phyloP scores from a whole-genome alignment of 2,113 vertebrate species.

The Mustela lutreola region DNA sequence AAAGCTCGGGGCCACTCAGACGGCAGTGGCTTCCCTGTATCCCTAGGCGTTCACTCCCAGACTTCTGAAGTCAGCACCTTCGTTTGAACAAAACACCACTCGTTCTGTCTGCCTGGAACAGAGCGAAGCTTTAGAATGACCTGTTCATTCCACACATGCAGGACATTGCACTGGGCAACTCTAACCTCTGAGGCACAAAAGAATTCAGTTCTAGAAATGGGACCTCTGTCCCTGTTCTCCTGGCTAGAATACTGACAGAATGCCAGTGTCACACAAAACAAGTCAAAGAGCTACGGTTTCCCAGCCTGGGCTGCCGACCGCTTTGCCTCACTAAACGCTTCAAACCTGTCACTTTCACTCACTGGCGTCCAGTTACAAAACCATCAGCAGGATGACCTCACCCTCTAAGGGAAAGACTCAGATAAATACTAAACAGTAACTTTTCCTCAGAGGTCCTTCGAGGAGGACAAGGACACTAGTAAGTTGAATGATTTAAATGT shows the following conservation, averaged over 20 bases:
- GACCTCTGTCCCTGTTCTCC: too few species aligned
- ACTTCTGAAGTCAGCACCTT: neutral
- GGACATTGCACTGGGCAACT: neutral
- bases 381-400: neutral
- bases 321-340: accelerated
- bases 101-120: neutral
- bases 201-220: accelerated
- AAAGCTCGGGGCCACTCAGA: accelerated
- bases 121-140: accelerated
- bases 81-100: neutral
- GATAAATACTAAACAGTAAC: neutral
- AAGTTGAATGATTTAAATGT: too few species aligned
- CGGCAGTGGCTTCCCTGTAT: accelerated
- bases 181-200: accelerated
- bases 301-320: accelerated
- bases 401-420: neutral
- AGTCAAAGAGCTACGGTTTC: neutral
- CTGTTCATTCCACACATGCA: accelerated
- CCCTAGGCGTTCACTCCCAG: too few species aligned
- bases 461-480: neutral
- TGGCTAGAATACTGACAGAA: accelerated
- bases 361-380: accelerated
- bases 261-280: accelerated
- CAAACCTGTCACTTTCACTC: neutral
- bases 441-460: neutral